A percentile compares a stretch with the other conserved stretches of the same genome.
Evolutionary conservation across 2,797 vertebrate species (phyloP).

Genomic region (Aldrovandia affinis): DNA sequence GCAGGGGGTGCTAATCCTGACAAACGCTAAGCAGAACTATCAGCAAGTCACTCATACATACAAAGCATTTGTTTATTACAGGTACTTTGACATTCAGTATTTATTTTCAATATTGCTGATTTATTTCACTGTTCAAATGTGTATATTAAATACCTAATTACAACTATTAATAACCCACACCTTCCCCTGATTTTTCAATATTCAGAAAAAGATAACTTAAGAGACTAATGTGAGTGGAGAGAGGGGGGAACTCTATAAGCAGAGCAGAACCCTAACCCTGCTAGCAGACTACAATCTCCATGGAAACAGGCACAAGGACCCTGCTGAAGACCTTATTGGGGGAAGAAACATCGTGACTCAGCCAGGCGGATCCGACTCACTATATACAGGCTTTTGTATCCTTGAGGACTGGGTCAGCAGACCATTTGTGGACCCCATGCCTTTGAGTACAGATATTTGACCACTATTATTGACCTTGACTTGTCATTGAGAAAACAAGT

Average conservation of each 20-base stretch:
- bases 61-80: background rate
- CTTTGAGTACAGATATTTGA: background rate
- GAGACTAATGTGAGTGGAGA: background rate
- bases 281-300: slow-evolving; percentile 13
- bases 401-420: background rate
- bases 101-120: no score
- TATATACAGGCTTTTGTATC: background rate
- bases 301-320: background rate
- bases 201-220: background rate
- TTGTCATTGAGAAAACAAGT: background rate
- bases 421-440: background rate
- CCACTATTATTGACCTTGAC: background rate
- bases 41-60: background rate
- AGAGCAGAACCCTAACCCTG: background rate
- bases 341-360: background rate
- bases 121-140: background rate
- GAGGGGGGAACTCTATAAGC: background rate
- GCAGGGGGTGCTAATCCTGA: background rate
- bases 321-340: background rate
- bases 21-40: background rate
- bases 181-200: background rate
- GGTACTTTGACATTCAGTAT: no score
- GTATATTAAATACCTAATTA: background rate
- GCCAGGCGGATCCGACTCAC: background rate
- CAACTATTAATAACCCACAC: background rate